Evolutionary conservation across 2,888 invertebrate genomes (phyloP), one percentile per base, ranked within the genome.

Genomic region (Pterostichus madidus): DNA sequence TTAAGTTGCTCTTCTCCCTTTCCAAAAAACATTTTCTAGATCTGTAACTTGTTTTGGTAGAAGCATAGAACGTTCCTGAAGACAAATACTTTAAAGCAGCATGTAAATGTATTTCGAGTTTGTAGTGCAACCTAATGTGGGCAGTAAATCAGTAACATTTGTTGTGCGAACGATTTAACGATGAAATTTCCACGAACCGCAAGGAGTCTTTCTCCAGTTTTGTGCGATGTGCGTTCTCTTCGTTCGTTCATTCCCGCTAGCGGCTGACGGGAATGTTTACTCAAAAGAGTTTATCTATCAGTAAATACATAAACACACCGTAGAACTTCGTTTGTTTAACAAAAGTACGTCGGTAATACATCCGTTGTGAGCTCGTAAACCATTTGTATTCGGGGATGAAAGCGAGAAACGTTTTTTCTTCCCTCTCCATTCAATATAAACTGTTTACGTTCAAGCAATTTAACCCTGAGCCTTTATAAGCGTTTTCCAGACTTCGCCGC

Each of bases 391-490:
- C 75, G 17, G 71, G 46, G 71, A 71, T 71, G 24, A 49, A 71
- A 71, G 49, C 31, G 24, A 31, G 75, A 75, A 75, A 75, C 49
- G 17, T 17, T 75, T 75, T 52, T 52, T 75, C 31, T 24, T 35
- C 32, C 52, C 32, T 32, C 52, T 49, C 31, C 75, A 52, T 75
- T 75, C 75, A 75, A 75, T 75, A 75, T 75, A 75, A 75, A 75
- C 75, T 75, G 75, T 75, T 75, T 75, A 75, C 75, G 75, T 75
- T 75, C 75, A 24, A 75, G 75, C 75, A 75, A 75, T 75, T 75
- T 75, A 75, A 75, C 75, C 75, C 52, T 35, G 75, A 75, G 75
- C 52, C 75, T 75, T 49, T 44, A 75, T 75, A 75, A 75, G 46
- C 75, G 52, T 49, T 75, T 24, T 75, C 46, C 10, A 75, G 75